A percentile compares a stretch with the other conserved stretches of the same genome.
Conservation (phyloP, 2,797 vertebrate species). For the Sebastiscus tertius region DNA sequence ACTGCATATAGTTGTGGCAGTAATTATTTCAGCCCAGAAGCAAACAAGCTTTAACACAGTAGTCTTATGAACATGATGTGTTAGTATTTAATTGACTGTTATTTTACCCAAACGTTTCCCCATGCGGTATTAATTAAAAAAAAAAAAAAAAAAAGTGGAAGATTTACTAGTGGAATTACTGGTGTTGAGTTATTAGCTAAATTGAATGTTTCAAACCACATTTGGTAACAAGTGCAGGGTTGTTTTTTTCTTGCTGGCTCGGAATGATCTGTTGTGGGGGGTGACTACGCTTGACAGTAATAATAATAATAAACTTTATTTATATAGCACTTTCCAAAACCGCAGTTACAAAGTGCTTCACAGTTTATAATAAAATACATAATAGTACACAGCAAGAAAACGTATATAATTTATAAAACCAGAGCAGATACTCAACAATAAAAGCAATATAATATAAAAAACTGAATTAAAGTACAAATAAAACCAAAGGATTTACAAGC, state of each 20-base stretch:
- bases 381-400: too few relatives aligned
- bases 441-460: too few relatives aligned
- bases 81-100: conserved; percentile 13
- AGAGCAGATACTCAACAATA: too few relatives aligned
- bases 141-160: background rate
- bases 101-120: background rate
- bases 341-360: background rate
- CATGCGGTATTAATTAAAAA: background rate
- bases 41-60: conserved; percentile 11
- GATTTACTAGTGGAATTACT: background rate
- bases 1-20: background rate
- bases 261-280: too few relatives aligned
- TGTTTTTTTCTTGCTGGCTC: too few relatives aligned
- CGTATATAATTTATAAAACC: fast-evolving
- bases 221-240: background rate
- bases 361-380: too few relatives aligned
- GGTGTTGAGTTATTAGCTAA: background rate
- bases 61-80: background rate
- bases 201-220: background rate
- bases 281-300: background rate
- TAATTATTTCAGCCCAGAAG: conserved; percentile 18
- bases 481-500: too few relatives aligned
- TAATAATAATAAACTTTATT: background rate
- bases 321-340: background rate
- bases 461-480: too few relatives aligned